These are phyloP conservation scores for Brachionus manjavacas DNA, from an alignment of 1,140 invertebrate genomes.

Conservation along the genomic window DNA sequence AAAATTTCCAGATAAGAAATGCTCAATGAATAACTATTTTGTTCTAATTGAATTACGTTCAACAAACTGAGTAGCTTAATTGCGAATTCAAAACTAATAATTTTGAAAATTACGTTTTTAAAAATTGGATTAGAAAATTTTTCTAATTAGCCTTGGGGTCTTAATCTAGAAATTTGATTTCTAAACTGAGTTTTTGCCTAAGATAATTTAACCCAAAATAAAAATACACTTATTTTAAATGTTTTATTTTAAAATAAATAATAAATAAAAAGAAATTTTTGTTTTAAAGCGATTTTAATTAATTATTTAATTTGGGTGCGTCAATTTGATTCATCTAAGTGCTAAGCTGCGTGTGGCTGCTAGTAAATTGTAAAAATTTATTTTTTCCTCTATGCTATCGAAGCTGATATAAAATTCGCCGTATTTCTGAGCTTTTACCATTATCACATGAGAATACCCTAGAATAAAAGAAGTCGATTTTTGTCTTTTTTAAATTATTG, in stretches of 20 bases:
- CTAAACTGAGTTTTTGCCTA: neutral
- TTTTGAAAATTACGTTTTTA: neutral
- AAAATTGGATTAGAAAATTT: neutral
- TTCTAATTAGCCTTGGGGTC: neutral
- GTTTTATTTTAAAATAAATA: neutral
- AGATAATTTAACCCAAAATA: neutral
- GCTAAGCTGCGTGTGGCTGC: neutral
- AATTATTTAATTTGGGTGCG: neutral
- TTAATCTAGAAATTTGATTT: neutral
- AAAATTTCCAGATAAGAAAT: neutral
- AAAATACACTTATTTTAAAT: neutral
- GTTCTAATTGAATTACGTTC: neutral
- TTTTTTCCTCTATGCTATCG: neutral
- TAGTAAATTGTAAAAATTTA: slow-evolving; percentile 31
- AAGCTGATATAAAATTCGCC: neutral
- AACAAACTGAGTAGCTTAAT: neutral
- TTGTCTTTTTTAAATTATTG: neutral
- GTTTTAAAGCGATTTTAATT: neutral
- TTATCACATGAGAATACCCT: neutral
- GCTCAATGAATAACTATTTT: neutral
- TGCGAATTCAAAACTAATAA: neutral
- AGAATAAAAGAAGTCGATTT: neutral
- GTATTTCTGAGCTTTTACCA: neutral
- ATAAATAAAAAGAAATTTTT: neutral
- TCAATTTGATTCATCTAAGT: neutral